These are phyloP conservation scores for Ploceus nigricollis DNA, from an alignment of 2,113 vertebrate genomes.

Conservation along the genomic window DNA sequence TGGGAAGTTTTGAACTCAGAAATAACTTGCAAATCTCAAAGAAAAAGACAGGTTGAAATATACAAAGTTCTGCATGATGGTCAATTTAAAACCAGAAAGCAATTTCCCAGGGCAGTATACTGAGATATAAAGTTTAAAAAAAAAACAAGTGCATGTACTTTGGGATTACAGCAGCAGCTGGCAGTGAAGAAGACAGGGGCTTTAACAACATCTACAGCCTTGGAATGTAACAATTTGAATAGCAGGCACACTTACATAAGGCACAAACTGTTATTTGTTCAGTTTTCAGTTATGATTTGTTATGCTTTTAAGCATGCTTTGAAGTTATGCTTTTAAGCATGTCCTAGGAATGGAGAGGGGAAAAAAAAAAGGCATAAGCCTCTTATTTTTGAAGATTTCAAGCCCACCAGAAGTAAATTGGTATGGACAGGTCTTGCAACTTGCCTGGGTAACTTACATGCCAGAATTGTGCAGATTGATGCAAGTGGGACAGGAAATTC, in stretches of 20 bases:
- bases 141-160: not conserved
- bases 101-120: not conserved
- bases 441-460: not conserved
- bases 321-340: not conserved
- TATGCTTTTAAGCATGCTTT: not conserved
- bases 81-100: not conserved
- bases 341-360: not conserved
- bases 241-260: not conserved
- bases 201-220: not conserved
- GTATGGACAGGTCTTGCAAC: not conserved
- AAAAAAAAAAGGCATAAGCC: not conserved
- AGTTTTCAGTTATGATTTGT: not conserved
- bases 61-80: not conserved
- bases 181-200: not conserved
- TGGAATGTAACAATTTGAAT: not conserved
- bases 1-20: not conserved
- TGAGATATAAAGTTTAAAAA: not conserved
- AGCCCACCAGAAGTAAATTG: not conserved
- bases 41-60: not conserved
- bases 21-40: not conserved
- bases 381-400: not conserved
- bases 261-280: conserved; percentile 4
- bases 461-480: not conserved
- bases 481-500: not conserved
- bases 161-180: not conserved